Evolutionary conservation across 2,797 vertebrate species (phyloP).

Genomic region (Microhierax caerulescens): DNA sequence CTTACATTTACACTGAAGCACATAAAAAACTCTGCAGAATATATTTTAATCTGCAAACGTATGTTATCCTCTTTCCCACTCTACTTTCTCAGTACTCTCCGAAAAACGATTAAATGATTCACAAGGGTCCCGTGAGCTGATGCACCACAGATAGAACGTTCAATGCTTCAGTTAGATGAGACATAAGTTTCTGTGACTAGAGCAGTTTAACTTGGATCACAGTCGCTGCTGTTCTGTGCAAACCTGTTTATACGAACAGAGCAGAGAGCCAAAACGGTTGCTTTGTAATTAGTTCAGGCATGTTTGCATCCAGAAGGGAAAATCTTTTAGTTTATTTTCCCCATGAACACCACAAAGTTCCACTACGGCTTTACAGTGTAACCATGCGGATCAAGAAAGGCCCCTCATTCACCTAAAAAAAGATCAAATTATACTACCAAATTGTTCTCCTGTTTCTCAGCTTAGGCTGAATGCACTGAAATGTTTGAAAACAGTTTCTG

Average conservation of each 20-base stretch:
- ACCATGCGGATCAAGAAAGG: neutral
- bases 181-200: neutral
- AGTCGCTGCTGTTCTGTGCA: neutral
- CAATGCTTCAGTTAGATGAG: rapidly evolving
- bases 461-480: neutral
- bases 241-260: neutral
- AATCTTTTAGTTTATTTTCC: slow-evolving; percentile 45
- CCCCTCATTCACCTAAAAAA: neutral
- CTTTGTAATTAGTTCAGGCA: slow-evolving; percentile 70
- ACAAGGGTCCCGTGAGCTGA: neutral
- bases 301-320: slow-evolving; percentile 65
- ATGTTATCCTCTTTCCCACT: neutral
- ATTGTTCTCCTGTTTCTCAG: neutral
- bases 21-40: neutral
- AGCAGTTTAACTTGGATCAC: neutral
- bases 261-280: slow-evolving; percentile 61
- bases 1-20: neutral
- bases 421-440: neutral
- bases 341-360: slow-evolving; percentile 38
- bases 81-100: neutral
- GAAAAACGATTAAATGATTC: neutral
- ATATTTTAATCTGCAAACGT: neutral
- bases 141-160: rapidly evolving
- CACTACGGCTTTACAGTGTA: slow-evolving; percentile 11
- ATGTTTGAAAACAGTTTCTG: neutral